These are phyloP conservation scores for Dasypus novemcinctus DNA, from an alignment of 2,113 vertebrate genomes.

Conservation along the genomic window DNA sequence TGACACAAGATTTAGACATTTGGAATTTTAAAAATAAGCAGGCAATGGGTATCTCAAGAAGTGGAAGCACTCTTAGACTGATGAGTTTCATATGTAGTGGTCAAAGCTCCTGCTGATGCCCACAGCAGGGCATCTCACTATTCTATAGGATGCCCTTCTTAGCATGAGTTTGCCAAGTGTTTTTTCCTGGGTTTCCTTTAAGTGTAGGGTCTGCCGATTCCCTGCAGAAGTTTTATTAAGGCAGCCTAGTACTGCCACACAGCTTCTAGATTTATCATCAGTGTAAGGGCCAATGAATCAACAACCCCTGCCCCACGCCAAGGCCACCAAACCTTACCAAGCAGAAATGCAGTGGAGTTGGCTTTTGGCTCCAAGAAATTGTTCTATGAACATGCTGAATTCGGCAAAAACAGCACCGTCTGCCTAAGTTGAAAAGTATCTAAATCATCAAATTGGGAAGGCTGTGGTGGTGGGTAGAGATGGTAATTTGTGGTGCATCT, in stretches of 20 bases:
- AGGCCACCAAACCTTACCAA: conserved; percentile 69
- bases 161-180: rapidly evolving
- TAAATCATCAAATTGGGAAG: conserved; percentile 49
- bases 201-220: not conserved
- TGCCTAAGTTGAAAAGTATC: not conserved
- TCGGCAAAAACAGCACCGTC: conserved; percentile 45
- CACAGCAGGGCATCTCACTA: rapidly evolving
- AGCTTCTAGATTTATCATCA: conserved; percentile 56
- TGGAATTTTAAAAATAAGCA: not conserved
- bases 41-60: not conserved
- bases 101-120: not conserved
- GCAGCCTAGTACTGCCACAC: not conserved
- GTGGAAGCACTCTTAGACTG: not conserved
- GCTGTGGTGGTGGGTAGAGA: not conserved
- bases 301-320: not conserved
- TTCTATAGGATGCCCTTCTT: not conserved
- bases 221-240: not conserved
- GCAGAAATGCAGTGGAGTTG: conserved; percentile 50
- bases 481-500: not conserved
- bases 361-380: conserved; percentile 12
- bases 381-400: conserved; percentile 64
- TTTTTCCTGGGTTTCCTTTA: not conserved
- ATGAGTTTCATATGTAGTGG: not conserved
- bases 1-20: not conserved
- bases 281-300: conserved; percentile 53